These are phyloP conservation scores for Dryadula phaetusa DNA, from an alignment of 2,888 invertebrate genomes.

Conservation along the genomic window DNA sequence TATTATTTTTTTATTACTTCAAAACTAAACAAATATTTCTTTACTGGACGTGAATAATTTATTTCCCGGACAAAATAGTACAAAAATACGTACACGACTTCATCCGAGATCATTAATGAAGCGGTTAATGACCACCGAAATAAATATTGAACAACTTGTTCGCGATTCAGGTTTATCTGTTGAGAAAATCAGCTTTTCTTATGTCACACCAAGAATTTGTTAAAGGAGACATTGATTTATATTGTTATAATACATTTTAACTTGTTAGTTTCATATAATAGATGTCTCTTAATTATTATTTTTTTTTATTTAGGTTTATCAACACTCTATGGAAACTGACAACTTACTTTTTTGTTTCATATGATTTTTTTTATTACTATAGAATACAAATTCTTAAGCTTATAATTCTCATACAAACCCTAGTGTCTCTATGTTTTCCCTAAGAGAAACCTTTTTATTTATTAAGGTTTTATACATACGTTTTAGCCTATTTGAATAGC, in stretches of 20 bases:
- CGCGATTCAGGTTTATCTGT: conserved; percentile 39
- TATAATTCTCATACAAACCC: no score
- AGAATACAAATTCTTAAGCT: no score
- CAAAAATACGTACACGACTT: conserved; percentile 2
- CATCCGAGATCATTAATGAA: conserved; percentile 24
- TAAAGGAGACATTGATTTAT: conserved; percentile 33
- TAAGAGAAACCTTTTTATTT: not conserved
- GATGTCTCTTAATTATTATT: no score
- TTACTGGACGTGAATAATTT: not conserved
- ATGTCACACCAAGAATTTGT: conserved; percentile 29
- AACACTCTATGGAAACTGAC: no score
- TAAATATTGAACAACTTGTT: conserved; percentile 34
- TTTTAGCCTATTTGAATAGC: not conserved
- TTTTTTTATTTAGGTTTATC: no score
- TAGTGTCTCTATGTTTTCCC: no score
- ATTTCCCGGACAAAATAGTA: not conserved
- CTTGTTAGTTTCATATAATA: no score
- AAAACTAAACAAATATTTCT: not conserved
- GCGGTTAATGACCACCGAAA: conserved; percentile 26
- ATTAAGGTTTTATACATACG: not conserved
- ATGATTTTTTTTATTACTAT: no score
- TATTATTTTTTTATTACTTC: not conserved
- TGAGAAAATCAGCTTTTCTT: conserved; percentile 43
- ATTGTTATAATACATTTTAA: not conserved
- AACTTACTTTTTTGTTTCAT: no score